Evolutionary conservation across 2,888 invertebrate species (phyloP), one percentile per base, ranked within the genome.

Genomic region (Bugula neritina): DNA sequence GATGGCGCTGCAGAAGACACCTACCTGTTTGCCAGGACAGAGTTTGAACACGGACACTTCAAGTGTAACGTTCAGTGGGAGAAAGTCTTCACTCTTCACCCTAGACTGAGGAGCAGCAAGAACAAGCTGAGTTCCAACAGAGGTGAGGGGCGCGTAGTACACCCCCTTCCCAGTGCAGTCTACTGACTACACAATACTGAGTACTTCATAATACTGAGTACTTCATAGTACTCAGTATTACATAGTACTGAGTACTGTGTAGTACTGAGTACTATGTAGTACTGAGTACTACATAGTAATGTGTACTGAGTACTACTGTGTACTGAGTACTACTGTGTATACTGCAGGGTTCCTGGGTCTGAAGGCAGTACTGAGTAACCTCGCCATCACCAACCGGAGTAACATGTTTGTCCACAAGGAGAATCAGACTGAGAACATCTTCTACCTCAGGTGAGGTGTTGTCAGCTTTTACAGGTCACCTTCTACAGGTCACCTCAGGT

Each of bases 401-500:
- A 91, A 91, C 81, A 90, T 91, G 90, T 91, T 90, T 83, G 90
- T 91, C 21, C 90, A 90, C 79, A 87, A 88, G 79, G 90, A 91
- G 77, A 87, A 72, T 3, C 70, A 55, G 70, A 74, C 78, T 21
- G 78, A 77, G 10, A 77, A 80, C 74, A 81, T 84, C 34, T 84
- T 81, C 75, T 84, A 83, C 74, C 74, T 84, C 29, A 78, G 81
- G 81, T 82, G 74, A 69, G n/a, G n/a, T n/a, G n/a, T n/a, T n/a
- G n/a, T n/a, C n/a, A n/a, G n/a, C n/a, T n/a, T n/a, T n/a, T n/a
- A n/a, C n/a, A n/a, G n/a, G n/a, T n/a, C n/a, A n/a, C n/a, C n/a
- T n/a, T n/a, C n/a, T n/a, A n/a, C n/a, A n/a, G n/a, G n/a, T n/a
- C n/a, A n/a, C n/a, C n/a, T n/a, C n/a, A n/a, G n/a, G n/a, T n/a